These are phyloP conservation scores for Alouatta palliata DNA, from an alignment of 2,113 vertebrate species.

Conservation along the genomic window DNA sequence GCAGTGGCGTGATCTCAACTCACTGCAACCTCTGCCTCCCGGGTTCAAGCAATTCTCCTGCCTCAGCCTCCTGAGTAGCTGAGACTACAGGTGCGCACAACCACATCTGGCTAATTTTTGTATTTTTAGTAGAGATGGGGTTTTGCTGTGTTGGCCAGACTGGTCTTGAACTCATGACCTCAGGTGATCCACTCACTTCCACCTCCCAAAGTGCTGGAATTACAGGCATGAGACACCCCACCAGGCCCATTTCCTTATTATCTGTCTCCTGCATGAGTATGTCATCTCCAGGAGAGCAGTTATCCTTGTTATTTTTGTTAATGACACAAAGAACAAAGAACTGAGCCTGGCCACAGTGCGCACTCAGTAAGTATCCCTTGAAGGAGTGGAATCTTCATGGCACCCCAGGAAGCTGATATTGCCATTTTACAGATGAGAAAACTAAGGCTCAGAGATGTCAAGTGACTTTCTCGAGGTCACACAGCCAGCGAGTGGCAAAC, in stretches of 20 bases:
- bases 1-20: too few species aligned
- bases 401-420: not conserved
- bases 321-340: not conserved
- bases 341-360: not conserved
- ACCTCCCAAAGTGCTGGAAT: not conserved
- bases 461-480: not conserved
- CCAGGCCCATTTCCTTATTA: not conserved
- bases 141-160: too few species aligned
- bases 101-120: too few species aligned
- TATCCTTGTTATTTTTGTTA: not conserved
- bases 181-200: not conserved
- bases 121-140: too few species aligned
- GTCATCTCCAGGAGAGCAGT: not conserved
- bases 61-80: too few species aligned
- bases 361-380: not conserved
- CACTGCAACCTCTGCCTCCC: too few species aligned
- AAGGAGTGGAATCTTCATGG: not conserved
- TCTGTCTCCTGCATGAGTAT: not conserved
- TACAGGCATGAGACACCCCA: not conserved
- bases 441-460: not conserved
- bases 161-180: not conserved
- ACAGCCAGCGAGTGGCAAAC: not conserved
- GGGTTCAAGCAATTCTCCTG: too few species aligned
- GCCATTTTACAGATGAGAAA: not conserved
- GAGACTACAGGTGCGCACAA: too few species aligned